Conservation (phyloP, 2,113 vertebrate species). For the Entosphenus tridentatus region DNA sequence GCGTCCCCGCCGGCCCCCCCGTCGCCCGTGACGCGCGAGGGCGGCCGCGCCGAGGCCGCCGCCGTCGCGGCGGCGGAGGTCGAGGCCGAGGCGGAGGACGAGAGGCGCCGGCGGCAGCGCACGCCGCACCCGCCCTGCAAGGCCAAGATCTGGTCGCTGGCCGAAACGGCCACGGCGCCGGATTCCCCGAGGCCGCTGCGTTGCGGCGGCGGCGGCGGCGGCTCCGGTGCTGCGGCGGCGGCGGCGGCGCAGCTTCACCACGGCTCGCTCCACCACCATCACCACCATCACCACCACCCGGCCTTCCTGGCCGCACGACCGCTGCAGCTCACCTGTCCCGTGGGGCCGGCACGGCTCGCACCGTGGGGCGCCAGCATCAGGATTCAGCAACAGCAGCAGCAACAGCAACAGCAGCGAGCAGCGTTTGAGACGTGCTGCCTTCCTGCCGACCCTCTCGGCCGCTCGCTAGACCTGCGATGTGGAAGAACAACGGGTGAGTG, state of each 20-base stretch:
- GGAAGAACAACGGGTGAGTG: too few relatives aligned
- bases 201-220: neutral
- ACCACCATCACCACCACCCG: neutral
- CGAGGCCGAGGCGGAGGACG: neutral
- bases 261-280: too few relatives aligned
- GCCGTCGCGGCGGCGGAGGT: constrained; percentile 13
- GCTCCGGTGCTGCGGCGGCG: too few relatives aligned
- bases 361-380: too few relatives aligned
- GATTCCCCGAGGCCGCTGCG: constrained; percentile 46
- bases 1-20: constrained; percentile 9
- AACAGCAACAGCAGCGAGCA: too few relatives aligned
- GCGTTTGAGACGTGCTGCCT: too few relatives aligned
- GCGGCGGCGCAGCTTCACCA: too few relatives aligned
- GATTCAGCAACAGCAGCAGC: too few relatives aligned
- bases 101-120: too few relatives aligned
- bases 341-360: neutral
- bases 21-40: constrained; percentile 11
- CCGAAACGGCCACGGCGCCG: constrained; percentile 76
- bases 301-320: constrained; percentile 1
- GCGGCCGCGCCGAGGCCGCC: constrained; percentile 10
- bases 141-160: constrained; percentile 93
- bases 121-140: constrained; percentile 18
- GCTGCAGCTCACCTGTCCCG: neutral
- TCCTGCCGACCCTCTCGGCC: too few relatives aligned
- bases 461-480: too few relatives aligned